These are phyloP conservation scores for Euwallacea similis DNA, from an alignment of 1,140 invertebrate species.

Conservation along the genomic window DNA sequence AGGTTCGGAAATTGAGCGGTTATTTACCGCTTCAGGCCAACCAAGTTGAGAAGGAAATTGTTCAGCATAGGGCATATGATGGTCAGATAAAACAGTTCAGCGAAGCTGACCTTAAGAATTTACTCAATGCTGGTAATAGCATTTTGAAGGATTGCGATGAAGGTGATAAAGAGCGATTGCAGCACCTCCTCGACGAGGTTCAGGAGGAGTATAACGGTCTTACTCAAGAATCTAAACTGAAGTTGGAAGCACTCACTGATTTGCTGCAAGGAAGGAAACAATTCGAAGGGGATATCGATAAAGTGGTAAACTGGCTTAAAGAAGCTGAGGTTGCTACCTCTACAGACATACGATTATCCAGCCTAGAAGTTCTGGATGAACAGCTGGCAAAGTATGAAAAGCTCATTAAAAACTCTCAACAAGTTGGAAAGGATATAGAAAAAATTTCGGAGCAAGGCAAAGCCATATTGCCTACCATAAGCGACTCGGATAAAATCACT, in stretches of 20 bases:
- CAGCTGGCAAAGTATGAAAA: slow-evolving; percentile 82
- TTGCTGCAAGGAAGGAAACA: slow-evolving; percentile 73
- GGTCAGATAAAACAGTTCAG: slow-evolving; percentile 77
- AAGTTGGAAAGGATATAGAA: slow-evolving; percentile 69
- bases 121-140: slow-evolving; percentile 73
- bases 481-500: slow-evolving; percentile 79
- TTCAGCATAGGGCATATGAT: slow-evolving; percentile 72
- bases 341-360: slow-evolving; percentile 75
- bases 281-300: slow-evolving; percentile 79
- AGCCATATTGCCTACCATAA: slow-evolving; percentile 76
- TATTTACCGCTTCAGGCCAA: slow-evolving; percentile 71
- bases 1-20: slow-evolving; percentile 73
- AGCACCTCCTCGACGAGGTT: slow-evolving; percentile 68
- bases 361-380: slow-evolving; percentile 79
- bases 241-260: slow-evolving; percentile 71
- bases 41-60: slow-evolving; percentile 77
- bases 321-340: slow-evolving; percentile 84
- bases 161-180: slow-evolving; percentile 66
- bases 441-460: slow-evolving; percentile 78
- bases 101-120: slow-evolving; percentile 72
- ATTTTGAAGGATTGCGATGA: slow-evolving; percentile 81
- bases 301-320: slow-evolving; percentile 81
- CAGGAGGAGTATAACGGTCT: slow-evolving; percentile 70
- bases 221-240: slow-evolving; percentile 71
- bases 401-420: slow-evolving; percentile 72